phyloP scores from a whole-genome alignment of 2,888 invertebrate species.

The Dynastes hyllus region DNA sequence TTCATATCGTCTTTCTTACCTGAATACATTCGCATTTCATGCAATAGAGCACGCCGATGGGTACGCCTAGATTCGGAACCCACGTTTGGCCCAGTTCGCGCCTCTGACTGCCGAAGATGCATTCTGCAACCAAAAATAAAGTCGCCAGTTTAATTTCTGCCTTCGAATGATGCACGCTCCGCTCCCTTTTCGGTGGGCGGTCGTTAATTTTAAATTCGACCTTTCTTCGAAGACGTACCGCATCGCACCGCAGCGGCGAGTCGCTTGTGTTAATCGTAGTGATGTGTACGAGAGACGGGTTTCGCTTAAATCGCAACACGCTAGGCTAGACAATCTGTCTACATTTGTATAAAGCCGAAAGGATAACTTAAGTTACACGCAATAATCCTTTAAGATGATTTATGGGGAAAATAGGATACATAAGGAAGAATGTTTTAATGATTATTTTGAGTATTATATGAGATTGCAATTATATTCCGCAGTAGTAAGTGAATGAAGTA shows the following conservation, averaged over 20 bases:
- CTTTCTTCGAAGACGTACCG: background rate
- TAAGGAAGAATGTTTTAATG: too few species aligned
- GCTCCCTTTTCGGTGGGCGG: constrained; percentile 6
- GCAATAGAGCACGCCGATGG: constrained; percentile 96
- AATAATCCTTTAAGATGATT: too few species aligned
- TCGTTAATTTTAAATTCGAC: constrained; percentile 32
- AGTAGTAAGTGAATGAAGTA: too few species aligned
- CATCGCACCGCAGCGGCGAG: background rate
- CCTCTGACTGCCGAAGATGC: constrained; percentile 90
- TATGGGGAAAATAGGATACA: too few species aligned
- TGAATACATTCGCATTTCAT: constrained; percentile 95
- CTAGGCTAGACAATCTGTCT: too few species aligned
- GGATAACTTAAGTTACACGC: too few species aligned
- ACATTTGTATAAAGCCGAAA: too few species aligned
- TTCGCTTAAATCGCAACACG: background rate
- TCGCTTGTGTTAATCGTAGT: background rate
- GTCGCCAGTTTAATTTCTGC: constrained; percentile 27
- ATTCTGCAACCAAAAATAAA: constrained; percentile 81
- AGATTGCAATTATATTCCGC: too few species aligned
- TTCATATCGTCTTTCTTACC: constrained; percentile 77
- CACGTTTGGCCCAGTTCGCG: constrained; percentile 92
- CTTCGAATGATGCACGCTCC: background rate
- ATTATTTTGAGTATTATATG: too few species aligned
- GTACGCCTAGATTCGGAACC: constrained; percentile 94
- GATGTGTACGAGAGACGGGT: background rate